Evolutionary conservation across 2,888 invertebrate genomes (phyloP).

Genomic region (Zygaena filipendulae): DNA sequence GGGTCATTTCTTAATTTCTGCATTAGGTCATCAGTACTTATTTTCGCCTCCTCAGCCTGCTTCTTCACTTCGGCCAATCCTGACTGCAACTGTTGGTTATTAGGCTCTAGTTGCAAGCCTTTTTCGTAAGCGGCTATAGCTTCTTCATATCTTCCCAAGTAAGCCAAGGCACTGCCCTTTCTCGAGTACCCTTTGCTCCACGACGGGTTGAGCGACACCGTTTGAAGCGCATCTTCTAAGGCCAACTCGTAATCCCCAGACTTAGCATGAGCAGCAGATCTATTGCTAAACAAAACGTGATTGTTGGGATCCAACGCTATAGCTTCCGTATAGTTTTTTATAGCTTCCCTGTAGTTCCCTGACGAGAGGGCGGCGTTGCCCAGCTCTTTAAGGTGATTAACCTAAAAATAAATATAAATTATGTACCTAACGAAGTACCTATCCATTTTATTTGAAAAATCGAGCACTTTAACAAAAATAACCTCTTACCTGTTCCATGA

Average conservation of each 20-base stretch:
- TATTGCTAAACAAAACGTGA: constrained; percentile 91
- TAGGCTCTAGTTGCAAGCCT: constrained; percentile 76
- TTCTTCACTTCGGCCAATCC: constrained; percentile 73
- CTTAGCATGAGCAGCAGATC: constrained; percentile 92
- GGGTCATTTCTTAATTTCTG: constrained; percentile 74
- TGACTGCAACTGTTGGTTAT: constrained; percentile 75
- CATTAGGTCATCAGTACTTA: constrained; percentile 44
- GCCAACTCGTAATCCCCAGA: constrained; percentile 79
- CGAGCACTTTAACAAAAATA: constrained; percentile 30
- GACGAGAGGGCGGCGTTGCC: constrained; percentile 87
- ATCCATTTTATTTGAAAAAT: constrained; percentile 19
- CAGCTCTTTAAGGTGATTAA: constrained; percentile 83
- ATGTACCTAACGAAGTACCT: constrained; percentile 14
- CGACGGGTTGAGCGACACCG: constrained; percentile 80
- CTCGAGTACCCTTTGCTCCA: constrained; percentile 93
- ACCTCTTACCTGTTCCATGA: constrained; percentile 62
- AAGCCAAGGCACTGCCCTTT: constrained; percentile 87
- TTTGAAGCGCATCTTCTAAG: constrained; percentile 86
- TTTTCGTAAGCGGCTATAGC: constrained; percentile 80
- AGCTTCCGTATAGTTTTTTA: constrained; percentile 83
- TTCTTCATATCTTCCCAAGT: constrained; percentile 77
- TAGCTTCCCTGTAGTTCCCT: constrained; percentile 82
- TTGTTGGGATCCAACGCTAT: constrained; percentile 82
- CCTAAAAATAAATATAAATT: constrained; percentile 61
- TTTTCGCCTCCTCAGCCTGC: constrained; percentile 26